Evolutionary conservation across 2,888 invertebrate genomes (phyloP).

Genomic region (Chamaedrilus cognettii): DNA sequence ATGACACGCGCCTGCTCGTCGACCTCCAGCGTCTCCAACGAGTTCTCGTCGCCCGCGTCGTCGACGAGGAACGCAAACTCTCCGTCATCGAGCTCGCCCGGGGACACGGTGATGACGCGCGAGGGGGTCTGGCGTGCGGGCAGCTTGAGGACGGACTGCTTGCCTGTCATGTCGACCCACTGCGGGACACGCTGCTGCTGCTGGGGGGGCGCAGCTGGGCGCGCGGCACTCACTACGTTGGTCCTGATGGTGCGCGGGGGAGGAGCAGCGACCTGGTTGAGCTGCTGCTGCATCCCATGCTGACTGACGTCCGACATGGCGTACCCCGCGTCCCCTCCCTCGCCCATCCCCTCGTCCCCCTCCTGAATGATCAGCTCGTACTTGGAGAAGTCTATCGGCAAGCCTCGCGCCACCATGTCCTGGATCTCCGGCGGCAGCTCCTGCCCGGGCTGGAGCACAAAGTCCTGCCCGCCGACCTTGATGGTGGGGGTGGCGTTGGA

Average conservation of each 20-base stretch:
- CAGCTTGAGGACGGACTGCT: background rate
- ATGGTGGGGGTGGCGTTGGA: background rate
- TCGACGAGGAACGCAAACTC: conserved; percentile 19
- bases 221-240: background rate
- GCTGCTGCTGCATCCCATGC: background rate
- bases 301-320: background rate
- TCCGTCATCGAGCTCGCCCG: conserved; percentile 27
- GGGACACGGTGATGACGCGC: conserved; percentile 15
- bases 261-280: too few species aligned
- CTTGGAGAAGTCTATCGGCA: conserved; percentile 28
- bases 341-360: background rate
- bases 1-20: conserved; percentile 6
- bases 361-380: conserved; percentile 25
- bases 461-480: conserved; percentile 20
- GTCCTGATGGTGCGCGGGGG: too few species aligned
- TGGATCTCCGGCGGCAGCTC: conserved; percentile 25
- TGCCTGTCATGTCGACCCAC: background rate
- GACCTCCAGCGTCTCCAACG: too few species aligned
- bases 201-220: background rate
- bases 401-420: conserved; percentile 25
- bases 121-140: background rate
- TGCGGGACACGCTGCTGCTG: background rate
- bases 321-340: background rate
- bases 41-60: background rate
- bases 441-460: conserved; percentile 25